phyloP scores from a whole-genome alignment of 2,888 invertebrate species.

The Parapristionchus giblindavisi region DNA sequence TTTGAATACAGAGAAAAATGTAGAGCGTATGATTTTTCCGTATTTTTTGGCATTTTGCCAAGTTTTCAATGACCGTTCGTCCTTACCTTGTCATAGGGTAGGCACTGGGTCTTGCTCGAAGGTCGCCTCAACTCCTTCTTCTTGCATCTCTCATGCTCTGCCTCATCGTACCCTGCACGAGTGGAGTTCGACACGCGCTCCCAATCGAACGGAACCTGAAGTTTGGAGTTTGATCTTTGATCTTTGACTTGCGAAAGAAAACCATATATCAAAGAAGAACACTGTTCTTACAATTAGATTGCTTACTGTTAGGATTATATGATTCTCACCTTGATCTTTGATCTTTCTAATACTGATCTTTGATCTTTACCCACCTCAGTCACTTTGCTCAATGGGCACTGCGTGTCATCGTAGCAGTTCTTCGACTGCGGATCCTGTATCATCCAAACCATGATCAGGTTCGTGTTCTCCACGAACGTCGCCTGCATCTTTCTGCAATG shows the following conservation, averaged over 20 bases:
- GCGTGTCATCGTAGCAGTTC: conserved; percentile 62
- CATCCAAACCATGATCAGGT: conserved; percentile 66
- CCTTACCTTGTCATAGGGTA: not conserved
- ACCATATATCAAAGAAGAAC: no score
- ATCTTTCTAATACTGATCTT: not conserved
- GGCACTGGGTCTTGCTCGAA: not conserved
- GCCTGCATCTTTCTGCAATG: conserved; percentile 65
- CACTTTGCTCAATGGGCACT: conserved; percentile 56
- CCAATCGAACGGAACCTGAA: not conserved
- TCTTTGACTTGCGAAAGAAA: no score
- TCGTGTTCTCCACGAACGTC: conserved; percentile 63
- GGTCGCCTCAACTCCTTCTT: not conserved
- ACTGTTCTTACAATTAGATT: no score
- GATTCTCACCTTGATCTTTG: no score
- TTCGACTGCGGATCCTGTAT: conserved; percentile 44
- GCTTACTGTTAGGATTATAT: no score
- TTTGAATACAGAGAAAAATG: no score
- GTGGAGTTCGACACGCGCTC: not conserved
- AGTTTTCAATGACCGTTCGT: no score
- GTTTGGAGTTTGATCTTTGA: no score
- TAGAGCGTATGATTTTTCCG: no score
- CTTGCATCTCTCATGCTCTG: not conserved
- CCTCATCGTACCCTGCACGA: not conserved
- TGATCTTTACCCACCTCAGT: conserved; percentile 12
- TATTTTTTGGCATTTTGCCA: no score